Percentiles rank a stretch among this genome's conserved stretches.
These are phyloP conservation scores for Phoenicopterus ruber DNA, from an alignment of 2,113 vertebrate genomes.

Conservation along the genomic window DNA sequence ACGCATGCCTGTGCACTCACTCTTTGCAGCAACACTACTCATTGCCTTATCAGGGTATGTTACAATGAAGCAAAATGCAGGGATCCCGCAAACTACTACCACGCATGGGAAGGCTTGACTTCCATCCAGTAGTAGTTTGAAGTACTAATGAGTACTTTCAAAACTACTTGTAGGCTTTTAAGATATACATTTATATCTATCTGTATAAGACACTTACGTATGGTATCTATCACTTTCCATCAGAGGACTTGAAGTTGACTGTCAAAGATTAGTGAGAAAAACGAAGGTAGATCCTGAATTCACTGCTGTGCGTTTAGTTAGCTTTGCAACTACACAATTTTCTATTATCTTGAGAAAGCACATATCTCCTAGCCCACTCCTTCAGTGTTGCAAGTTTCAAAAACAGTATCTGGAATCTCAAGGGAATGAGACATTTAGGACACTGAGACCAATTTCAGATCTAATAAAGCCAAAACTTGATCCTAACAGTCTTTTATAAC, in stretches of 20 bases:
- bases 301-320: neutral
- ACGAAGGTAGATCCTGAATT: neutral
- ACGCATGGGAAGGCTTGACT: neutral
- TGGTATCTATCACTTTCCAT: neutral
- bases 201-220: no score
- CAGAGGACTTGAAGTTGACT: neutral
- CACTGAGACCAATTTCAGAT: neutral
- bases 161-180: neutral
- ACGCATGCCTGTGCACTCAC: neutral
- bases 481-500: neutral
- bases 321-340: neutral
- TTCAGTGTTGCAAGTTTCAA: neutral
- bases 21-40: neutral
- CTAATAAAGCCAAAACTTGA: neutral
- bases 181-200: neutral
- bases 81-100: neutral
- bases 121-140: neutral
- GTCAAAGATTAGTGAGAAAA: neutral
- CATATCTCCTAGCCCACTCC: neutral
- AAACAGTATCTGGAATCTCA: neutral
- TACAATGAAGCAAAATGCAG: neutral
- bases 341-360: neutral
- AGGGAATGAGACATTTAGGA: neutral
- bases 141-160: rapidly evolving
- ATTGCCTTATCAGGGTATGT: neutral